Base-by-base conservation (phyloP, 2,113 vertebrate species). In the Aleadryas rufinucha region DNA sequence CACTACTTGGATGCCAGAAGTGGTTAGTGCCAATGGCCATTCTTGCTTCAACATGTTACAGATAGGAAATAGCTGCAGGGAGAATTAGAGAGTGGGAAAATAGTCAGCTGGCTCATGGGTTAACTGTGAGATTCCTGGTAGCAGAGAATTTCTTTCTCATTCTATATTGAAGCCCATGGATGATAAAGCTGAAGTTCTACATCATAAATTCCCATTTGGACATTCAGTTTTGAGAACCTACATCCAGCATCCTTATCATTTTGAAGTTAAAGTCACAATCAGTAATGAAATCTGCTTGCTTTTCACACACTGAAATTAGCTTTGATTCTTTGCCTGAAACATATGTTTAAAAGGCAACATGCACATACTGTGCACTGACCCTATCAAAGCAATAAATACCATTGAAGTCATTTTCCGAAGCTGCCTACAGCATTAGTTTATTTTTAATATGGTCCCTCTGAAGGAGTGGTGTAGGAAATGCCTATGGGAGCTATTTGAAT, bases 221-320 rank as follows among this genome's bases (percentile, higher is more conserved):
- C 96, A 89, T 92, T 95, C 92, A 91, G 97, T 98, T 98, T 97
- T 97, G 97, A 98, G 97, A 97, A 97, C 94, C 96, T 97, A 84
- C 96, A 97, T 97, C 96, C 95, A 92, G 79, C 86, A 91, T 95
- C 92, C 97, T 98, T 98, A 98, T 98, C 97, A 83, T 96, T 97
- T 97, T 97, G 96, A 97, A 97, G 97, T 96, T 94, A 90, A 95
- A 98, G 96, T 97, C 97, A 96, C 96, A 98, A 98, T 98, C 98
- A 97, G 95, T 98, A 98, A 98, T 98, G 97, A 97, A 97, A 98
- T 98, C 98, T 98, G 91, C 97, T 97, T 95, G 97, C 97, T 98
- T 98, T 98, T 98, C 97, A 97, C 95, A 96, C 90, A 70, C 97
- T 97, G 97, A 98, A 98, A 98, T 98, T 98, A 98, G 93, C 98